These are phyloP conservation scores for Sebastes vulpes DNA, from an alignment of 2,797 vertebrate species.

Conservation along the genomic window DNA sequence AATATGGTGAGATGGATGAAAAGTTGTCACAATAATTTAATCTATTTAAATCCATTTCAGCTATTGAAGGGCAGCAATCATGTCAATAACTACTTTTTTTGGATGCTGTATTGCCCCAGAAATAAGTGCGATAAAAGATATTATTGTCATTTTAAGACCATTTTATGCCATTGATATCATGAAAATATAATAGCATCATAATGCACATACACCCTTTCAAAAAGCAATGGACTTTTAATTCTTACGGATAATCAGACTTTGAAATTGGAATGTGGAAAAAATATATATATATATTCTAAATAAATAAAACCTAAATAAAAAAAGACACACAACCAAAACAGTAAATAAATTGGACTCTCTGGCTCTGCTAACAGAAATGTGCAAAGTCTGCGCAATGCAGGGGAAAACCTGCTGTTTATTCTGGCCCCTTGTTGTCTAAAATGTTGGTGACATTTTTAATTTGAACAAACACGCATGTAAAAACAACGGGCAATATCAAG, in stretches of 20 bases:
- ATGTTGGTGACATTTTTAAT: no score
- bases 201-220: not conserved
- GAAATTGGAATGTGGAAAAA: not conserved
- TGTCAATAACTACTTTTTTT: not conserved
- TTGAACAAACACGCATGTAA: no score
- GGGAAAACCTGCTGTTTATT: no score
- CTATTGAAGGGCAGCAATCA: not conserved
- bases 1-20: not conserved
- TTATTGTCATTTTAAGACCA: not conserved
- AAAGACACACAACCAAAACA: not conserved
- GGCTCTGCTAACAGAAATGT: not conserved
- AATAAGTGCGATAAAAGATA: not conserved
- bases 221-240: not conserved
- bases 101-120: not conserved
- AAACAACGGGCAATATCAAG: no score
- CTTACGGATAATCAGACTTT: not conserved
- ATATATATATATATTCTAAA: not conserved
- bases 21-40: not conserved
- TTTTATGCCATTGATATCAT: not conserved
- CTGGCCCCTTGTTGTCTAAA: no score
- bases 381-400: no score
- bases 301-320: not conserved
- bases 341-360: not conserved
- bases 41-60: not conserved
- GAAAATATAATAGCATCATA: not conserved